Conservation (phyloP, 2,113 vertebrate genomes). For the Toxotes jaculatrix region DNA sequence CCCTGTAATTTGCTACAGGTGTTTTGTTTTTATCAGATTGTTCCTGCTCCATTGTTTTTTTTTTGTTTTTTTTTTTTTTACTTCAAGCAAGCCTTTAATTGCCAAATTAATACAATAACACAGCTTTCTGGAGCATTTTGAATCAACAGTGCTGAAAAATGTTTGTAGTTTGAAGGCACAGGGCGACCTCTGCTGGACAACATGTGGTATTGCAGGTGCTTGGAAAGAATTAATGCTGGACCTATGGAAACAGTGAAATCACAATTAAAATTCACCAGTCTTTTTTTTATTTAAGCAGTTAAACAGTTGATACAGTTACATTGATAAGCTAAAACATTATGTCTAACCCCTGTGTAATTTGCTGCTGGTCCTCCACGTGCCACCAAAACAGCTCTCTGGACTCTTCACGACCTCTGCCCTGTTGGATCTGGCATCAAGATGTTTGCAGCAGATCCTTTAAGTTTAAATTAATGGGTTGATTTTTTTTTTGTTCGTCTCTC, state of each 20-base stretch:
- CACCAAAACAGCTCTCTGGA: not conserved
- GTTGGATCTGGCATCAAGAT: not conserved
- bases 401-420: not conserved
- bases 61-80: not conserved
- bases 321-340: too few relatives aligned
- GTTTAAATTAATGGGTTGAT: not conserved
- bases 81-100: not conserved
- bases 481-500: not conserved
- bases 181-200: slow-evolving; percentile 39
- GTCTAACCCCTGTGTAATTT: too few relatives aligned
- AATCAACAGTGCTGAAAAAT: not conserved
- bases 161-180: not conserved
- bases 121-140: not conserved
- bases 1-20: too few relatives aligned
- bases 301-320: too few relatives aligned
- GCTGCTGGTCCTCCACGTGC: too few relatives aligned
- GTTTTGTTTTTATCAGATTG: not conserved
- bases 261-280: too few relatives aligned
- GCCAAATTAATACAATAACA: not conserved
- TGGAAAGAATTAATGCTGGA: not conserved
- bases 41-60: not conserved
- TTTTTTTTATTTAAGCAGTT: too few relatives aligned
- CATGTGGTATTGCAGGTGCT: not conserved
- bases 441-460: not conserved
- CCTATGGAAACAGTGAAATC: not conserved